A percentile compares a stretch with the other conserved stretches of the same genome.
These are phyloP conservation scores for Chondrosia reniformis DNA, from an alignment of 37 sponge, comb jelly and placozoan genomes.

Conservation along the genomic window DNA sequence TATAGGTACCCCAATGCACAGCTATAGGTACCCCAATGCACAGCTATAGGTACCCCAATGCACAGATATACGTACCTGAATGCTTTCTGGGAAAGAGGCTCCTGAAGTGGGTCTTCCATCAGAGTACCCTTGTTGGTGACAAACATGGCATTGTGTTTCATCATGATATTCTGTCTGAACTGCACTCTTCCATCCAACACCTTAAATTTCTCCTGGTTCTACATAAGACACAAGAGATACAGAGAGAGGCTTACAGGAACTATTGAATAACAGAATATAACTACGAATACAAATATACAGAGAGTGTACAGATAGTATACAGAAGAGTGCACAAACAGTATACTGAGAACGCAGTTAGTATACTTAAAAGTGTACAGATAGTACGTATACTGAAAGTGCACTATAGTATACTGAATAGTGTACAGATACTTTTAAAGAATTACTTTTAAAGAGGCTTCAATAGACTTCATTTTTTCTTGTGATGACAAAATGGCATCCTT, in stretches of 20 bases:
- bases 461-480: not conserved
- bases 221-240: not conserved
- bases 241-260: not conserved
- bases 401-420: no score
- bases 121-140: not conserved
- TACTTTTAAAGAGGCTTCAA: constrained; percentile 42
- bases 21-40: not conserved
- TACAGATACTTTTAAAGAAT: not conserved
- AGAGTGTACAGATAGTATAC: not conserved
- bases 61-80: constrained; percentile 9
- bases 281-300: not conserved
- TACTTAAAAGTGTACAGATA: no score
- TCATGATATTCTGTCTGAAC: not conserved
- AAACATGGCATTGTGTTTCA: constrained; percentile 5
- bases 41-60: not conserved
- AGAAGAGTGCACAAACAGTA: no score
- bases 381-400: no score
- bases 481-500: not conserved
- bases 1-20: not conserved
- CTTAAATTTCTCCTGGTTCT: not conserved
- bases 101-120: constrained; percentile 4
- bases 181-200: not conserved
- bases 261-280: not conserved
- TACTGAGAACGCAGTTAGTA: no score
- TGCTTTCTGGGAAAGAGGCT: not conserved